Base-by-base conservation (phyloP, 2,113 vertebrate genomes). In the Heterotis niloticus region DNA sequence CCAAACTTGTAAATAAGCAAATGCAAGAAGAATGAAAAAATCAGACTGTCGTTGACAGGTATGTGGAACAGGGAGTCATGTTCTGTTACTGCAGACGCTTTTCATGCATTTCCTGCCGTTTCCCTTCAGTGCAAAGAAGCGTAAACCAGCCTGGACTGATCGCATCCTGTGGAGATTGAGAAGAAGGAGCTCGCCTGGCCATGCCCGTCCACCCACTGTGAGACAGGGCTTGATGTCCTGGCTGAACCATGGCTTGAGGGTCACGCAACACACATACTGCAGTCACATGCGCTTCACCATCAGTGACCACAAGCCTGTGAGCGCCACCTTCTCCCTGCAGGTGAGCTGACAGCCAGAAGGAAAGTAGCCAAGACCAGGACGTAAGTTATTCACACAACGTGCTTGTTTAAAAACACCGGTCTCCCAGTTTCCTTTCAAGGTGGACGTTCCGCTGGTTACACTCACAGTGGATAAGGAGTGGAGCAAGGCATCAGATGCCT, bases 131-230 rank as follows among this genome's bases (percentile, higher is more conserved):
- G 89, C 95, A 54, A 99, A 99, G 89, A 98, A 98, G 83, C 90
- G 98, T 79, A 99, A 99, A 86, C 98, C 98, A 10, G 98, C 98
- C 24, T 99, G 98, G 98, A 99, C 98, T 0, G 98, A 99, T 82
- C 94, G 98, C 0, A 97, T 99, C 84, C 91, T 99, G 57, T 99
- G 98, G 98, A 96, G 95, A 86, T 94, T 96, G 67, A 96, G 97
- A 74, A 80, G 91, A 28, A 93, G 93, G 0, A 84, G 90, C 9
- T 91, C 88, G 0, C 90, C 93, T 0, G 91, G 91, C 18, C 87
- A 91, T 0, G 91, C 92, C 20, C 89, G 88, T 18, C 93, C 91
- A 0, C 91, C 95, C 65, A 85, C 89, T 4, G 86, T 85, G 83
- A 92, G 94, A 84, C 91, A 92, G 51, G 90, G 90, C 20, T 85